Evolutionary conservation across 2,113 vertebrate species (phyloP), one percentile per base, ranked within the genome.

Genomic region (Rhinoderma darwinii): DNA sequence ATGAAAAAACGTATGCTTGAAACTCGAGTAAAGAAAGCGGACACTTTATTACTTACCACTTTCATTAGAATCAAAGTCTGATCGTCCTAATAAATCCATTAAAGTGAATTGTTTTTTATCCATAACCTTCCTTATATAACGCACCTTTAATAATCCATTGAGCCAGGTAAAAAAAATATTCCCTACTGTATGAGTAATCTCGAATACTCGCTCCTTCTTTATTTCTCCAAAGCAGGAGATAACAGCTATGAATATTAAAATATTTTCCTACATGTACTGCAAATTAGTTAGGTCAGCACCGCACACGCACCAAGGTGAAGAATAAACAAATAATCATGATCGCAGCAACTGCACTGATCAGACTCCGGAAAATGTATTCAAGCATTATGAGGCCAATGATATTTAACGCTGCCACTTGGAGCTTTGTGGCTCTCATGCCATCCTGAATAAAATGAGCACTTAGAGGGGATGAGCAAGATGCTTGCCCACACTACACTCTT

Each of bases 401-500:
- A 92, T 92, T 91, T 92, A 93, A 92, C 22, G 85, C 90, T 91
- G 93, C 93, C 93, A 90, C 92, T 93, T 89, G 91, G 92, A 93
- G 93, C 93, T 93, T 92, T 93, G 91, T 70, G 81, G 92, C 91
- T 93, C 92, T 91, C 90, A 89, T 91, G 84, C 15, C 90, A 86
- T 88, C 88, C 89, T 90, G 93, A 92, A 91, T 82, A 86, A 88
- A 87, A 88, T 89, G 85, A 90, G 91, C 94, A 93, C 94, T 95
- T 93, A 92, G 90, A 91, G 78, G 89, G 86, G 89, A 93, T 92
- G 90, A 89, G 76, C 87, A 39, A 89, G 92, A 82, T 90, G 91
- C 90, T 43, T 66, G 87, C 89, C 90, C 92, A 91, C 92, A 82
- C 90, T 89, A 92, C 93, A 89, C 89, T 74, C 92, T 93, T 93